Evolutionary conservation across 2,797 vertebrate genomes (phyloP), one percentile per base, ranked within the genome.

Genomic region (Halcyon badia): DNA sequence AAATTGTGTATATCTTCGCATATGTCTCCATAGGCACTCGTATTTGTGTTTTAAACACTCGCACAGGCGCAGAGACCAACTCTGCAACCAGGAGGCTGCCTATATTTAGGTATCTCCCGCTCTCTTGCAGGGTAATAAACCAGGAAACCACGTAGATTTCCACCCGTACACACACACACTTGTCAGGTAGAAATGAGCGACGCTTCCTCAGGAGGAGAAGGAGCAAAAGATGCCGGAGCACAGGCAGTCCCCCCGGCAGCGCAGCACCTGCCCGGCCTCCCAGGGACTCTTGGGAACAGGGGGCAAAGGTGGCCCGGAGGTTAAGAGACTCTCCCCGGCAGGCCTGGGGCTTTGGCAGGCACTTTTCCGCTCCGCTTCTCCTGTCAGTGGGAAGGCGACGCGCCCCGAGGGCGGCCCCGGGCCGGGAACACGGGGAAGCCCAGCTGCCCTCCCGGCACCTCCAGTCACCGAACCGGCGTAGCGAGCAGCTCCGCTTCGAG

Each of bases 231-330:
- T 11, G 16, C 10, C 10, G 17, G 5, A 46, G 33, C 49, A 16
- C 22, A 3, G 41, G 12, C 61, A 48, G 46, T 11, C 6, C 35
- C 48, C 41, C 26, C 26, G 68, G 61, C 80, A 17, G 70, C 5
- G n/a, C 86, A 48, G 79, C 96, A 96, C 92, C 95, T 96, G 95
- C 80, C 85, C 68, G 28, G 33, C 57, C 79, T 52, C 85, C 91
- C 69, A 44, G 82, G 76, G 83, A 77, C 88, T 90, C 85, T 58
- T 14, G 73, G 80, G 66, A 84, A 81, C 87, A 39, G 48, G 85
- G 96, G 93, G 56, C 93, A 94, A 90, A 96, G 95, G 93, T 96
- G 94, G 58, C 58, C 57, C 24, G 33, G 78, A 46, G 96, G 93
- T 95, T 95, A 95, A 96, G 90, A 86, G 69, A 88, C 88, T 92